Conservation (phyloP, 2,797 vertebrate species). For the Varecia variegata region DNA sequence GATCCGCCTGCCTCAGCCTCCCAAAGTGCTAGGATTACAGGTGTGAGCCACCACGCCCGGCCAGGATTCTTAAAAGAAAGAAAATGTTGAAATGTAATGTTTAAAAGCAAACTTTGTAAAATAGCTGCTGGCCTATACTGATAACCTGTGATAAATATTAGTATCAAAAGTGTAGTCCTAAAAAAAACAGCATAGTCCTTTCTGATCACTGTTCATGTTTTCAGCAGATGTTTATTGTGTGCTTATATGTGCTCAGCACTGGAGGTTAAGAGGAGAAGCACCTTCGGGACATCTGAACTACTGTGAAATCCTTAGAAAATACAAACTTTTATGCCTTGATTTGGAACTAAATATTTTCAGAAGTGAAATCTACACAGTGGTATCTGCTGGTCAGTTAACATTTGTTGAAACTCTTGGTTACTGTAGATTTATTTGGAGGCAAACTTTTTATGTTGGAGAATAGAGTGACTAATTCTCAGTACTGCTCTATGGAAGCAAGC, state of each 20-base stretch:
- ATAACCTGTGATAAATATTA: neutral
- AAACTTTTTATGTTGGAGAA: slow-evolving; percentile 42
- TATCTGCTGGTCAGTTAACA: neutral
- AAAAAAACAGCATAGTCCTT: neutral
- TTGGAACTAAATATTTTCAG: slow-evolving; percentile 39
- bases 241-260: neutral
- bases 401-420: slow-evolving; percentile 37
- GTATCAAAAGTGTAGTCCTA: neutral
- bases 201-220: neutral
- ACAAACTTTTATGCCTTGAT: neutral
- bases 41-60: no score
- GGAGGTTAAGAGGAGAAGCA: neutral
- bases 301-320: neutral
- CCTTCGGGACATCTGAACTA: neutral
- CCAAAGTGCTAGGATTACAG: no score
- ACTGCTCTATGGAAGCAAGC: slow-evolving; percentile 13
- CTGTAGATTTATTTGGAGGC: slow-evolving; percentile 29
- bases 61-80: slow-evolving; percentile 39
- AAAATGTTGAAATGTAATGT: slow-evolving; percentile 48
- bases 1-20: no score
- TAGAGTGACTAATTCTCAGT: slow-evolving; percentile 31
- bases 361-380: slow-evolving; percentile 12
- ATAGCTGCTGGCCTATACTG: neutral
- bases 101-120: slow-evolving; percentile 44
- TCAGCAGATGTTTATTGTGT: neutral